Conservation (phyloP, 2,797 vertebrate genomes). For the Momotus momota region DNA sequence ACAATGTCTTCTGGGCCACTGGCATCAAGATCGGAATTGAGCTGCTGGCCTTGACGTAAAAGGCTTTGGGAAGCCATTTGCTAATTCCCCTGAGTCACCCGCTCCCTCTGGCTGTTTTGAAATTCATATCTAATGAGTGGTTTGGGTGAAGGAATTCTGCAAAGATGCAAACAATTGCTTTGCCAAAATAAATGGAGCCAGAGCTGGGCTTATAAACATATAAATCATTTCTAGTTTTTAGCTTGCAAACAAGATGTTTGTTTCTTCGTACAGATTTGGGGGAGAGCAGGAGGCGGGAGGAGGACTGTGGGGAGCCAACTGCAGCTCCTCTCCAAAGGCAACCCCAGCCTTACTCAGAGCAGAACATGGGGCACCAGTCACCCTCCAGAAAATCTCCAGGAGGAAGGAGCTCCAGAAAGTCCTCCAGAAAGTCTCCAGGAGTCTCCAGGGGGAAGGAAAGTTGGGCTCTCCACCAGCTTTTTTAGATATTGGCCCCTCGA, state of each 20-base stretch:
- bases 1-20: conserved; percentile 13
- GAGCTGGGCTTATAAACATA: conserved; percentile 62
- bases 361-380: neutral
- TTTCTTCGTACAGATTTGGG: conserved; percentile 20
- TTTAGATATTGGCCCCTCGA: neutral
- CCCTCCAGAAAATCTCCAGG: neutral
- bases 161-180: conserved; percentile 68
- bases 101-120: conserved; percentile 67
- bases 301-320: neutral
- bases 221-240: conserved; percentile 70
- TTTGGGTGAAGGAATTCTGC: conserved; percentile 67
- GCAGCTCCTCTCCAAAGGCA: neutral
- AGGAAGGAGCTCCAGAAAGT: neutral
- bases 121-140: conserved; percentile 70
- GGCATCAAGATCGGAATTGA: neutral
- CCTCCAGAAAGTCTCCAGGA: neutral
- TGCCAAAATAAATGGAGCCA: conserved; percentile 72
- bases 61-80: conserved; percentile 62
- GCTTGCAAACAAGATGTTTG: conserved; percentile 59
- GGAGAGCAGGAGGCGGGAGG: neutral
- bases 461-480: neutral
- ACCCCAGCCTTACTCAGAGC: neutral
- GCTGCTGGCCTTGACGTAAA: conserved; percentile 37
- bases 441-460: neutral
- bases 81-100: conserved; percentile 62